Conservation (phyloP, 1,140 invertebrate species). For the Ephestia elutella region DNA sequence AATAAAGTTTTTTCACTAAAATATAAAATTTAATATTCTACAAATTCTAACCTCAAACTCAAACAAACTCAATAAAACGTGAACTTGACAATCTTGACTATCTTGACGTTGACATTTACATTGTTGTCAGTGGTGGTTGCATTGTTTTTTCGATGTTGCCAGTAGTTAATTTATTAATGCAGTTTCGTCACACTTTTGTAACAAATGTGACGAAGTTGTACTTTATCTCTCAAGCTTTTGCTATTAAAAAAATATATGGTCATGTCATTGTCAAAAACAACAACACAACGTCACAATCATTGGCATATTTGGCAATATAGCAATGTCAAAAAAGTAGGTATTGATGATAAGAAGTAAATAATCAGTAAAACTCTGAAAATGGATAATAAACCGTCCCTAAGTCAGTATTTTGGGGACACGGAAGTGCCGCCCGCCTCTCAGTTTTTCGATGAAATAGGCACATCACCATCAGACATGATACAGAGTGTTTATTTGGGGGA, state of each 20-base stretch:
- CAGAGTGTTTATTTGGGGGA: slow-evolving; percentile 63
- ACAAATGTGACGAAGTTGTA: too few species aligned
- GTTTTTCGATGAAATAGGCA: slow-evolving; percentile 69
- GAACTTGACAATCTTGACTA: too few species aligned
- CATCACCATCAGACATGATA: slow-evolving; percentile 59
- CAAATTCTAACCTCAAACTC: background rate
- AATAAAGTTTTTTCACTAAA: background rate
- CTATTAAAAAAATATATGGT: too few species aligned
- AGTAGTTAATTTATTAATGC: too few species aligned
- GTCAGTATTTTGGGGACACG: slow-evolving; percentile 64
- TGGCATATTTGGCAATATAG: too few species aligned
- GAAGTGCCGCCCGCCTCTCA: slow-evolving; percentile 60
- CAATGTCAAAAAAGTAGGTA: background rate
- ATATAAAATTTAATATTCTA: background rate
- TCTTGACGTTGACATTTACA: too few species aligned
- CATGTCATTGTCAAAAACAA: too few species aligned
- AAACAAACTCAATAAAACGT: background rate
- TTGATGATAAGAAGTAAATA: slow-evolving; percentile 20
- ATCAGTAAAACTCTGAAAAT: slow-evolving; percentile 30
- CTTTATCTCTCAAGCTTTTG: too few species aligned
- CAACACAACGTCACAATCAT: too few species aligned
- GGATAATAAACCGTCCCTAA: slow-evolving; percentile 64
- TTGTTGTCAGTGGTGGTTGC: background rate
- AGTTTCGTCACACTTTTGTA: too few species aligned
- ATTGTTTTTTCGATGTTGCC: background rate